Base-by-base conservation (phyloP, 2,113 vertebrate genomes). In the Macrotus californicus region DNA sequence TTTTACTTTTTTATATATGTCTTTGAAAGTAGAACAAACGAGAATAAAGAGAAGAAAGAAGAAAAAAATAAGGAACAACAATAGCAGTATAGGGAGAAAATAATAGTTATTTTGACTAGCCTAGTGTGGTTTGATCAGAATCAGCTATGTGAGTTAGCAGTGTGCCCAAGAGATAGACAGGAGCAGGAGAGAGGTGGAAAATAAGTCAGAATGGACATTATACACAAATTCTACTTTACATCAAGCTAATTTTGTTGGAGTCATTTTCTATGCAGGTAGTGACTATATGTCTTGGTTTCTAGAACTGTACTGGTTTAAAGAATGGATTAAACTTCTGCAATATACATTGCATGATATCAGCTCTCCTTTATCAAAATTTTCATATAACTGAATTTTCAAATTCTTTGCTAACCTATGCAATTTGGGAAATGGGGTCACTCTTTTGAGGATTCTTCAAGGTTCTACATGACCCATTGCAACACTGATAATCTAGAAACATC, bases 201-300 rank as follows among this genome's bases (percentile, higher is more conserved):
- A 21, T 6, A 36, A n/a, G 16, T 69, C 41, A 46, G 6, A 16
- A 12, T 9, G 18, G 12, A 76, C 3, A 52, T 46, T 54, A 24
- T 43, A 39, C 0, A 0, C 2, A 12, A 8, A 21, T 15, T 12
- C 15, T 41, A 19, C 14, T 73, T 75, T 81, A 36, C 8, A 43
- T 1, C 13, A 77, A 67, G 4, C 0, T 72, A 34, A 69, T 2
- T 93, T 50, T 48, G 2, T 21, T 70, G 8, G 19, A 39, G 81
- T 69, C 1, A 80, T 69, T 96, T 76, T 75, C 24, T 67, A 1
- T 59, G 34, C 0, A 73, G 29, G 73, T 36, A 0, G 7, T 3
- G 16, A 21, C 7, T 21, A 1, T 70, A 19, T 19, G 2, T 13
- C 19, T n/a, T 85, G 50, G 26, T 43, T 61, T 75, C 13, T n/a